Conservation (phyloP, 2,113 vertebrate species). For the Patagioenas fasciata region DNA sequence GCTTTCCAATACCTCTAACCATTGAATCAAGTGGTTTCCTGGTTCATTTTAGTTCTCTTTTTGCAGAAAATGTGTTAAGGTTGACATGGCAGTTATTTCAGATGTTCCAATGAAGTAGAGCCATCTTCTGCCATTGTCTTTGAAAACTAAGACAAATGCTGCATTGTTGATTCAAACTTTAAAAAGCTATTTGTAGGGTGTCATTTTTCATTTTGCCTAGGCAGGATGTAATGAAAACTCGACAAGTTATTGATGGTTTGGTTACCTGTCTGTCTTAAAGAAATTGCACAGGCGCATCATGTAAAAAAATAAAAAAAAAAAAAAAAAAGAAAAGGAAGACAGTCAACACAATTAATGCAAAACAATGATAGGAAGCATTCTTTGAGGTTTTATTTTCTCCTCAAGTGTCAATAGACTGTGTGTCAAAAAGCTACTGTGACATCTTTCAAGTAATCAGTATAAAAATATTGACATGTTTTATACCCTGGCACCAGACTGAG, state of each 20-base stretch:
- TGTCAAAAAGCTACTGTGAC: conserved; percentile 12
- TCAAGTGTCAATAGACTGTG: neutral
- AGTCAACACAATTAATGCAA: conserved; percentile 46
- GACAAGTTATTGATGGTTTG: conserved; percentile 24
- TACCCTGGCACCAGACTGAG: neutral
- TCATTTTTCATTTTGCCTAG: conserved; percentile 47
- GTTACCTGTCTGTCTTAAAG: conserved; percentile 44
- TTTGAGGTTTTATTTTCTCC: conserved; percentile 33
- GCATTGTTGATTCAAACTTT: conserved; percentile 3
- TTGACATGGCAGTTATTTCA: neutral
- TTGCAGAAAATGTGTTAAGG: neutral
- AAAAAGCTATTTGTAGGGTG: conserved; percentile 47
- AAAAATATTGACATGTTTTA: conserved; percentile 3
- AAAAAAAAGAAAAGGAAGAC: neutral
- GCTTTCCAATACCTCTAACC: neutral
- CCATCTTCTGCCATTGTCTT: neutral
- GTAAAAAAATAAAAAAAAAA: neutral
- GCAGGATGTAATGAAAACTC: conserved; percentile 31
- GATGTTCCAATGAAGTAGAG: conserved; percentile 23
- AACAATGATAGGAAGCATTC: conserved; percentile 16
- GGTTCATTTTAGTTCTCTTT: neutral
- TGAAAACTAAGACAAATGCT: conserved; percentile 45
- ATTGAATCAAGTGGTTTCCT: neutral
- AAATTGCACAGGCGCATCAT: conserved; percentile 32
- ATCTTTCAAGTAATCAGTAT: conserved; percentile 22